Percentiles rank a stretch among this genome's conserved stretches.
These are phyloP conservation scores for Nineta flava DNA, from an alignment of 2,888 invertebrate species.

Conservation along the genomic window DNA sequence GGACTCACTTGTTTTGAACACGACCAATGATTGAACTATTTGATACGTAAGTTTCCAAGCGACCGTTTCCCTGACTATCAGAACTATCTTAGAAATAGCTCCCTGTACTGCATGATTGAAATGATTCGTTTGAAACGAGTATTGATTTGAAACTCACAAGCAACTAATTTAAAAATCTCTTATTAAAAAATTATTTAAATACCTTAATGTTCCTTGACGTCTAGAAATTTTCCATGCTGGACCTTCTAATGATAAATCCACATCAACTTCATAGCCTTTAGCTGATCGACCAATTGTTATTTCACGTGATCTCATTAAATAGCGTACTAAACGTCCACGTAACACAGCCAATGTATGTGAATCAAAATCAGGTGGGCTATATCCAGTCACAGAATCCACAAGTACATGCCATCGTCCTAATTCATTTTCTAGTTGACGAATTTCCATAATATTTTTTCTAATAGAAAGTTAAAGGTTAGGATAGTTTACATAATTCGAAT, in stretches of 20 bases:
- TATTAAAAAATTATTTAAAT: constrained; percentile 3
- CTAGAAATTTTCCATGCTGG: constrained; percentile 89
- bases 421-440: constrained; percentile 77
- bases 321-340: constrained; percentile 79
- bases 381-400: constrained; percentile 77
- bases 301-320: constrained; percentile 87
- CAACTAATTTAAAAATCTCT: no score
- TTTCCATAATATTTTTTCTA: constrained; percentile 66
- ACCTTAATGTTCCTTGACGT: constrained; percentile 76
- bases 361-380: constrained; percentile 77
- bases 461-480: no score
- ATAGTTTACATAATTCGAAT: no score
- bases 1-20: no score
- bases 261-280: constrained; percentile 78
- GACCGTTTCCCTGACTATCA: no score
- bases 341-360: constrained; percentile 86
- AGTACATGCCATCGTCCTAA: constrained; percentile 81
- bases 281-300: constrained; percentile 86
- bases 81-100: no score
- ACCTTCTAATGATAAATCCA: constrained; percentile 85
- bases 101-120: no score
- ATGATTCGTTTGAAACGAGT: no score
- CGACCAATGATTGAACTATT: no score
- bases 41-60: no score
- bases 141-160: no score